phyloP scores from a whole-genome alignment of 2,888 invertebrate genomes.

The Drosophila fungiperda region DNA sequence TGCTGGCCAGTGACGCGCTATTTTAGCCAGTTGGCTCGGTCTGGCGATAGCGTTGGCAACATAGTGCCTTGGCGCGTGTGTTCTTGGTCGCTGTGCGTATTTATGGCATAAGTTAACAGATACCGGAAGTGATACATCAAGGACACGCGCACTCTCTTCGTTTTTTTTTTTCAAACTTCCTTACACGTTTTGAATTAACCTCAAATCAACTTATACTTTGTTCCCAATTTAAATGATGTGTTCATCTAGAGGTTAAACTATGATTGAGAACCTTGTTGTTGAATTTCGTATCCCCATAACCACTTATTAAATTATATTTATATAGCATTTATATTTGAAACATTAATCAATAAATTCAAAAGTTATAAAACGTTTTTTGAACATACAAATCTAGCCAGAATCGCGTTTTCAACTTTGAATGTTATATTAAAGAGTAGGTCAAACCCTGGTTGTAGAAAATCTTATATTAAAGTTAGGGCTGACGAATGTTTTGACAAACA shows the following conservation, averaged over 20 bases:
- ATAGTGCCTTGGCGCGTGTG: constrained; percentile 64
- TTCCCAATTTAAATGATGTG: background rate
- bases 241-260: background rate
- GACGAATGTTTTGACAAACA: background rate
- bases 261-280: background rate
- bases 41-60: constrained; percentile 24
- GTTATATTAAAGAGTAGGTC: background rate
- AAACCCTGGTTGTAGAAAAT: background rate
- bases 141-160: constrained; percentile 56
- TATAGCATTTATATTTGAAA: too few species aligned
- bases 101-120: constrained; percentile 80
- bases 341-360: too few species aligned
- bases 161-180: constrained; percentile 33
- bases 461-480: background rate
- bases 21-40: constrained; percentile 42
- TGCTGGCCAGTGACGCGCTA: constrained; percentile 55
- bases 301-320: too few species aligned
- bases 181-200: constrained; percentile 73
- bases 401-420: background rate
- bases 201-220: constrained; percentile 53
- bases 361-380: too few species aligned
- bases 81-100: constrained; percentile 65
- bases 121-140: constrained; percentile 81
- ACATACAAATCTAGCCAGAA: background rate
- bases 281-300: background rate